Percentiles rank a stretch among this genome's conserved stretches.
These are phyloP conservation scores for Campoletis raptor DNA, from an alignment of 2,888 invertebrate genomes.

Conservation along the genomic window DNA sequence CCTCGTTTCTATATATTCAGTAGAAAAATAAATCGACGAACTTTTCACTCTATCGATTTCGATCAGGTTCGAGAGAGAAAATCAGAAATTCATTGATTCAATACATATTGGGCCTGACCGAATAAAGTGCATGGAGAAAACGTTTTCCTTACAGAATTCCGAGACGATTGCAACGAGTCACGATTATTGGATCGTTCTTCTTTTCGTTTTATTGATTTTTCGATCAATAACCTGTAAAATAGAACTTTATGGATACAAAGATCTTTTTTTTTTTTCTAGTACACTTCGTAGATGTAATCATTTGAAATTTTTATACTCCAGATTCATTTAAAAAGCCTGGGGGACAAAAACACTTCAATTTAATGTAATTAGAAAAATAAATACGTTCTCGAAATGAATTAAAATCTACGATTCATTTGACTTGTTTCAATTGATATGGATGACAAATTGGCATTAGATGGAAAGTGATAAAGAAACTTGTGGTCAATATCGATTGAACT, in stretches of 20 bases:
- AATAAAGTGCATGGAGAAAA: not conserved
- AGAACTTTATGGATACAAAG: not conserved
- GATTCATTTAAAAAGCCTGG: not conserved
- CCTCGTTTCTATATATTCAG: slow-evolving; percentile 2
- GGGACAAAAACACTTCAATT: too few relatives aligned
- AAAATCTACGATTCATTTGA: too few relatives aligned
- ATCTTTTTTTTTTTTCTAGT: not conserved
- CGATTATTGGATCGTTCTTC: not conserved
- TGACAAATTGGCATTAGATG: not conserved
- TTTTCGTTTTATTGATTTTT: not conserved
- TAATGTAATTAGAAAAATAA: too few relatives aligned
- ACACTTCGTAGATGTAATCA: not conserved
- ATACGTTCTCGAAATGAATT: too few relatives aligned
- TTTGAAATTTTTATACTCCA: not conserved
- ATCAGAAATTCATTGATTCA: not conserved
- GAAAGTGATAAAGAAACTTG: not conserved
- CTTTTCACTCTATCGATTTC: slow-evolving; percentile 11
- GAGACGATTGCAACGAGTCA: not conserved
- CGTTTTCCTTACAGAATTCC: not conserved
- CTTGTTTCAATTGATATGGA: not conserved
- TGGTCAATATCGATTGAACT: not conserved
- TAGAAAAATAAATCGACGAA: not conserved
- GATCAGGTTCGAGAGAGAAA: slow-evolving; percentile 6
- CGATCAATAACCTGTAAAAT: not conserved
- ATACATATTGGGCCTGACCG: not conserved